phyloP scores from a whole-genome alignment of 2,888 invertebrate species.

The Trissolcus japonicus region DNA sequence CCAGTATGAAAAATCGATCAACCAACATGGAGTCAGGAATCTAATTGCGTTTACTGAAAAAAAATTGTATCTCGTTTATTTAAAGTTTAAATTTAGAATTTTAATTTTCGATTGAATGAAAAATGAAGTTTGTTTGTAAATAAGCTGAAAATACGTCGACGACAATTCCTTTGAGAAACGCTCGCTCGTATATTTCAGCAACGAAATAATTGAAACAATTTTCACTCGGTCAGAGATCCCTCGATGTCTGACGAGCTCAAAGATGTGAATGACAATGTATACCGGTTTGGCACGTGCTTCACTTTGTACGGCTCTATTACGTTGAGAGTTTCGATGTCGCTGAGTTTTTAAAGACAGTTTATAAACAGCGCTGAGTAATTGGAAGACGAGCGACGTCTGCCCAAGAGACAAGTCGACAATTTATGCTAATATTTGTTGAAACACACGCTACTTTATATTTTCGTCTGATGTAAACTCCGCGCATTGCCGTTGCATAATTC shows the following conservation, averaged over 20 bases:
- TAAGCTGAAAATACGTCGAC: too few species aligned
- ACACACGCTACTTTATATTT: conserved; percentile 3
- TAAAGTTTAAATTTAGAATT: too few species aligned
- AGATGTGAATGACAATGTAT: conserved; percentile 55
- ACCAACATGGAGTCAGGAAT: too few species aligned
- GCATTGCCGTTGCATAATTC: neutral
- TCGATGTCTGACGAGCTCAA: conserved; percentile 47
- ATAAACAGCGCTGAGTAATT: conserved; percentile 47
- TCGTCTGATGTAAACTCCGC: neutral
- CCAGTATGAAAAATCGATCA: neutral
- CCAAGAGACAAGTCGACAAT: conserved; percentile 15
- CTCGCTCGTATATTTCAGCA: too few species aligned
- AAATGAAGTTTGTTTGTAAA: too few species aligned
- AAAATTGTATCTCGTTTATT: too few species aligned
- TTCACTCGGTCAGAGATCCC: conserved; percentile 12
- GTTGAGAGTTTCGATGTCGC: conserved; percentile 29
- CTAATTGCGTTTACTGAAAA: too few species aligned
- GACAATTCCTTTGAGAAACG: too few species aligned
- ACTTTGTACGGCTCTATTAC: conserved; percentile 42
- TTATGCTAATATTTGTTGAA: conserved; percentile 33
- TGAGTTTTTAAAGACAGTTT: conserved; percentile 49
- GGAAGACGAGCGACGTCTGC: conserved; percentile 9
- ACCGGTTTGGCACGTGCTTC: conserved; percentile 59
- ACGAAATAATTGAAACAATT: too few species aligned
- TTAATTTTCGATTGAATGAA: too few species aligned